These are phyloP conservation scores for Drosophila cyrtoloma DNA, from an alignment of 2,888 invertebrate species.

Conservation along the genomic window DNA sequence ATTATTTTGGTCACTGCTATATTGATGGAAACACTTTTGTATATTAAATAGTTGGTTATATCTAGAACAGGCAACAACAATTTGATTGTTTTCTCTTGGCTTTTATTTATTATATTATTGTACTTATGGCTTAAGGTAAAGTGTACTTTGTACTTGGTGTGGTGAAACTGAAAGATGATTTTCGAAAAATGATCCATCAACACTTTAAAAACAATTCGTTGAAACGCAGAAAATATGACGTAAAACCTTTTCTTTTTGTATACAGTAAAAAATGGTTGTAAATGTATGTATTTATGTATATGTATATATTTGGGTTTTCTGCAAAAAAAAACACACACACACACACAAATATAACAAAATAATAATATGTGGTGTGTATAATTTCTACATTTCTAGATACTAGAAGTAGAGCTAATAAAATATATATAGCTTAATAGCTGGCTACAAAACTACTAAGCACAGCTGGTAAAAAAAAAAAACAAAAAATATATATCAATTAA, in stretches of 20 bases:
- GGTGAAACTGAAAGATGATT: neutral
- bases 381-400: constrained; percentile 58
- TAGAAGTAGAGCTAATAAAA: constrained; percentile 45
- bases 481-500: neutral
- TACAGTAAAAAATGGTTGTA: constrained; percentile 17
- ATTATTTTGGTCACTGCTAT: constrained; percentile 2
- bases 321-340: neutral
- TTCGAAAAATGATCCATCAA: neutral
- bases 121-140: neutral
- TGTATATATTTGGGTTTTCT: constrained; percentile 12
- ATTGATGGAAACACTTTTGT: neutral
- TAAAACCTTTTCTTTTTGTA: neutral
- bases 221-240: neutral
- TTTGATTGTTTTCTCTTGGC: neutral
- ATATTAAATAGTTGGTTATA: neutral
- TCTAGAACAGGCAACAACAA: neutral
- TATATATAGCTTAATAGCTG: constrained; percentile 22
- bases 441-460: constrained; percentile 20
- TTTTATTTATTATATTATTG: neutral
- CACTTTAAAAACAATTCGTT: neutral
- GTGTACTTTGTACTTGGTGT: constrained; percentile 22
- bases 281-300: constrained; percentile 22
- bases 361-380: constrained; percentile 10
- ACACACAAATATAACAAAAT: constrained; percentile 15
- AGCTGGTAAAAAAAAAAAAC: constrained; percentile 37